Evolutionary conservation across 2,797 vertebrate genomes (phyloP).

Genomic region (Mallotus villosus): DNA sequence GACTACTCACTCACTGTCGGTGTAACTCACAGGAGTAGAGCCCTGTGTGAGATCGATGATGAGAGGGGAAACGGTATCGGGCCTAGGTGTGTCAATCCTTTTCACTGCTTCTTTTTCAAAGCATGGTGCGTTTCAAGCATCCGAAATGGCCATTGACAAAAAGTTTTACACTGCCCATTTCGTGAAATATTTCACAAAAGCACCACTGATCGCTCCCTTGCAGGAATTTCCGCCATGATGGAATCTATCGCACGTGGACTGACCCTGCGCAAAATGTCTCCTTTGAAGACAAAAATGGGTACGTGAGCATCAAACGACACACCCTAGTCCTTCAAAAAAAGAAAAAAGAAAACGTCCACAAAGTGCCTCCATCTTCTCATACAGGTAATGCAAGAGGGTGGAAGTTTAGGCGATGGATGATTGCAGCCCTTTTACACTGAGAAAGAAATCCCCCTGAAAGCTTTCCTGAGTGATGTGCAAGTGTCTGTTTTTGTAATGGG

Average conservation of each 20-base stretch:
- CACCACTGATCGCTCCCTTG: too few relatives aligned
- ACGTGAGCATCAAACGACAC: constrained; percentile 9
- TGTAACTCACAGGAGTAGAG: neutral
- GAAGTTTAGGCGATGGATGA: constrained; percentile 44
- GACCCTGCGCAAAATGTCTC: neutral
- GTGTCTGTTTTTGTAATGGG: constrained; percentile 75
- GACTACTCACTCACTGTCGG: neutral
- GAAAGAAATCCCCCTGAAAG: constrained; percentile 60
- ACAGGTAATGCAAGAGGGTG: constrained; percentile 25
- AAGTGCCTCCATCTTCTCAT: constrained; percentile 8
- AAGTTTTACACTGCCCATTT: neutral
- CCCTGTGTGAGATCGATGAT: too few relatives aligned
- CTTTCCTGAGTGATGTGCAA: constrained; percentile 68
- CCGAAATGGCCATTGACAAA: neutral
- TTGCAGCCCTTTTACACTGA: constrained; percentile 30
- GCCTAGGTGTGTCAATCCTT: too few relatives aligned
- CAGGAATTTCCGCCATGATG: neutral
- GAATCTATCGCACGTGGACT: neutral
- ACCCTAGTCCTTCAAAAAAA: neutral
- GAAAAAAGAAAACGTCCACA: constrained; percentile 7
- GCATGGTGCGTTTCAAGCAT: neutral
- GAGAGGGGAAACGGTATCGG: too few relatives aligned
- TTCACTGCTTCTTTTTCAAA: too few relatives aligned
- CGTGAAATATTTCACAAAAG: neutral
- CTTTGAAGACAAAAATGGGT: neutral